Conservation (phyloP, 2,888 invertebrate genomes). For the Tenodera sinensis region DNA sequence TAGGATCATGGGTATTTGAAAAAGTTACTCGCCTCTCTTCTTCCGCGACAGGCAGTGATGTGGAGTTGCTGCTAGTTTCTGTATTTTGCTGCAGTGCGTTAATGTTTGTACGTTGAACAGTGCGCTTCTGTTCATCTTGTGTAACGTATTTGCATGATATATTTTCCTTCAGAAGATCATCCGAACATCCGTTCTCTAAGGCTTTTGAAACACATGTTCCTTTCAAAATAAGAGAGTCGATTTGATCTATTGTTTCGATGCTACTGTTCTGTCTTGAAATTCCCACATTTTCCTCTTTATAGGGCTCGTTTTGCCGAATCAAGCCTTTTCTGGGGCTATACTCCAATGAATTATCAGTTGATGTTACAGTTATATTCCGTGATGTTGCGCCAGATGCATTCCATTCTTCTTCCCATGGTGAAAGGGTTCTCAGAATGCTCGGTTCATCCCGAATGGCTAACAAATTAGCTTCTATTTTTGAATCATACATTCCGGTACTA, state of each 20-base stretch:
- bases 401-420: neutral
- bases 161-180: too few relatives aligned
- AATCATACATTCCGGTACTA: too few relatives aligned
- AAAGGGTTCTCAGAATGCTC: neutral
- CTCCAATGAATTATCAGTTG: neutral
- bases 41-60: neutral
- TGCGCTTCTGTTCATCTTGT: too few relatives aligned
- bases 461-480: neutral
- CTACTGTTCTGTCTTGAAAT: neutral
- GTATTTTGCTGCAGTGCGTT: neutral
- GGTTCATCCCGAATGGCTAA: neutral
- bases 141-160: too few relatives aligned
- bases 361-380: neutral
- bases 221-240: neutral
- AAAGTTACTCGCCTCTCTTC: neutral
- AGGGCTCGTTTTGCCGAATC: neutral
- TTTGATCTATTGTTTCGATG: neutral
- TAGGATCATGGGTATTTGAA: neutral
- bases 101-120: too few relatives aligned
- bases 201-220: neutral
- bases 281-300: neutral
- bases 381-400: neutral
- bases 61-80: neutral
- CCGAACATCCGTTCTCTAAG: neutral
- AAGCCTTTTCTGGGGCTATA: neutral